Evolutionary conservation across 2,113 vertebrate genomes (phyloP), one percentile per base, ranked within the genome.

Genomic region (Laticauda colubrina): DNA sequence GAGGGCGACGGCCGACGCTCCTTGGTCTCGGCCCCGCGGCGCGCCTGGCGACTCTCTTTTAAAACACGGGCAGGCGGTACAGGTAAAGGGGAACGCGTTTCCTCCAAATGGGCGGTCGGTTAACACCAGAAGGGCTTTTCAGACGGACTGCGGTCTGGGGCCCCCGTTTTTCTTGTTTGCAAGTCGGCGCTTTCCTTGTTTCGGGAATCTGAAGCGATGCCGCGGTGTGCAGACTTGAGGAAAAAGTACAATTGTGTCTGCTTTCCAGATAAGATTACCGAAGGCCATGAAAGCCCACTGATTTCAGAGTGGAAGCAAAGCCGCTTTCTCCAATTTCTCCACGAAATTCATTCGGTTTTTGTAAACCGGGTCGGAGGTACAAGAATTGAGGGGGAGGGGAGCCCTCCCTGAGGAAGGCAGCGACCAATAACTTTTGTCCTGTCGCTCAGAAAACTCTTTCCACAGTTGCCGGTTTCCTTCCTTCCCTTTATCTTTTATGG

Each of bases 81-180:
- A 97, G 97, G 97, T 96, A 96, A 96, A 97, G 94, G 93, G 96
- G 94, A 94, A 96, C 97, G 94, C 91, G 1, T 93, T 96, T 94
- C 93, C 93, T 89, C 24, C 10, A 2, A 94, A 21, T 56, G 89
- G 39, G 29, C 2, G 93, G 96, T 95, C 93, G 21, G 81, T 96
- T 95, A 56, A 56, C 59, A 89, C 90, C 69, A 91, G 29, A 89
- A 86, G 93, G 1, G 90, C 95, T 90, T 48, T 89, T 87, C 94
- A 90, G 89, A 91, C 91, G 10, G 94, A 93, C 93, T 2, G 56
- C 43, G 88, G 89, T 91, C 51, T 51, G 43, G 92, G 87, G 5
- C 5, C 64, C 23, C 12, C 6, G 4, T 5, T 94, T 96, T 96
- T 23, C 21, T 59, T 34, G 55, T 64, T 34, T 75, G 92, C 21